Conservation (phyloP, 2,888 invertebrate species). For the Cantharis rustica region DNA sequence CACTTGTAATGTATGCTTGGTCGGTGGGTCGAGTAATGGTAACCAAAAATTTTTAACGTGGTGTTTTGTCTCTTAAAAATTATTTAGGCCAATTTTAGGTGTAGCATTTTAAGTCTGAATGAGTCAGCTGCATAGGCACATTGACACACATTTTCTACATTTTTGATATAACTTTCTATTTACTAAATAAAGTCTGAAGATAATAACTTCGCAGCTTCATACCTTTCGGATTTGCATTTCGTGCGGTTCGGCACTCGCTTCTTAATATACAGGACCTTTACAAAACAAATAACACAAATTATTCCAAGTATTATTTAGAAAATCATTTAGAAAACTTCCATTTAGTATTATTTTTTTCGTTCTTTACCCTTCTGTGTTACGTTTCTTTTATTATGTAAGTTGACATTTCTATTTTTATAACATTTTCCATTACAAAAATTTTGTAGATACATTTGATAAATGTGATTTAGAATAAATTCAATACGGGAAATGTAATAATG, state of each 20-base stretch:
- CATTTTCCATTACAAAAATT: neutral
- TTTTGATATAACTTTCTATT: conserved; percentile 22
- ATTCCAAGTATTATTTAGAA: neutral
- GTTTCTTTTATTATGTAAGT: neutral
- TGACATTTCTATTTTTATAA: neutral
- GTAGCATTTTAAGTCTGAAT: conserved; percentile 15
- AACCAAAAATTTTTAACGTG: neutral
- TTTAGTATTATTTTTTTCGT: neutral
- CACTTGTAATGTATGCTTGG: neutral
- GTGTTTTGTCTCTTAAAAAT: neutral
- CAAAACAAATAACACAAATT: neutral
- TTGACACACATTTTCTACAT: conserved; percentile 25
- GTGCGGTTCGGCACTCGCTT: neutral
- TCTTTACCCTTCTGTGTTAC: neutral
- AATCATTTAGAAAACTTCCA: neutral
- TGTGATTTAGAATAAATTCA: neutral
- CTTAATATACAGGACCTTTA: neutral
- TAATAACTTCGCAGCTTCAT: conserved; percentile 8
- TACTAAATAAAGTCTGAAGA: neutral
- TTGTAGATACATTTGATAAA: neutral
- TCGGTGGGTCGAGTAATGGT: neutral
- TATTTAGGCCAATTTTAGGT: conserved; percentile 1
- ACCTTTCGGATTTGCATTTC: neutral
- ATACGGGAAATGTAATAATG: neutral
- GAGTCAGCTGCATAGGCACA: conserved; percentile 5